Percentiles rank a stretch among this genome's conserved stretches.
These are phyloP conservation scores for Sinelater perroti DNA, from an alignment of 2,888 invertebrate genomes.

Conservation along the genomic window DNA sequence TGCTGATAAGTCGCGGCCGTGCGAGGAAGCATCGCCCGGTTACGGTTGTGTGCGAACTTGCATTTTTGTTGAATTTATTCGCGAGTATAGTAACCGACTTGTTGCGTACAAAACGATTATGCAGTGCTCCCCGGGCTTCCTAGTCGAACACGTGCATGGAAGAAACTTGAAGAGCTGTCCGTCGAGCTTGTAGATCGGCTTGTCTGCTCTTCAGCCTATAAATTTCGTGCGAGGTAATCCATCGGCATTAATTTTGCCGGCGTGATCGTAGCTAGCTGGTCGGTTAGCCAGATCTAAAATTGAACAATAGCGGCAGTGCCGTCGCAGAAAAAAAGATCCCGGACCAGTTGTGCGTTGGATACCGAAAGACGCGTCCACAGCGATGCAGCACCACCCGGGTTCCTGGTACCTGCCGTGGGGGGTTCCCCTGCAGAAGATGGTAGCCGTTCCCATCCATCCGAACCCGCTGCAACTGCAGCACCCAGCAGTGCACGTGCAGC, in stretches of 20 bases:
- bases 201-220: not conserved
- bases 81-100: constrained; percentile 19
- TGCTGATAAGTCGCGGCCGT: too few relatives aligned
- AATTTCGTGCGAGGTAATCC: too few relatives aligned
- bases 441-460: constrained; percentile 69
- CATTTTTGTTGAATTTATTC: too few relatives aligned
- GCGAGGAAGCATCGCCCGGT: too few relatives aligned
- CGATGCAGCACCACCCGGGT: constrained; percentile 66
- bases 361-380: not conserved
- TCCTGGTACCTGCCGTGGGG: constrained; percentile 78
- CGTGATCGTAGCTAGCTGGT: too few relatives aligned
- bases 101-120: constrained; percentile 4
- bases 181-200: too few relatives aligned
- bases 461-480: constrained; percentile 58
- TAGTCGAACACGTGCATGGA: constrained; percentile 1
- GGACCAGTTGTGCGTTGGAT: not conserved
- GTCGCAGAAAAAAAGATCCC: too few relatives aligned
- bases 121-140: not conserved
- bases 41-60: too few relatives aligned
- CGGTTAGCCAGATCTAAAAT: constrained; percentile 24
- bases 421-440: constrained; percentile 70
- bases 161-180: too few relatives aligned
- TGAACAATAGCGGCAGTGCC: constrained; percentile 24
- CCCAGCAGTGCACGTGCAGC: constrained; percentile 57
- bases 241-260: constrained; percentile 1